Evolutionary conservation across 2,113 vertebrate genomes (phyloP), one percentile per base, ranked within the genome.

Genomic region (Rafetus swinhoei): DNA sequence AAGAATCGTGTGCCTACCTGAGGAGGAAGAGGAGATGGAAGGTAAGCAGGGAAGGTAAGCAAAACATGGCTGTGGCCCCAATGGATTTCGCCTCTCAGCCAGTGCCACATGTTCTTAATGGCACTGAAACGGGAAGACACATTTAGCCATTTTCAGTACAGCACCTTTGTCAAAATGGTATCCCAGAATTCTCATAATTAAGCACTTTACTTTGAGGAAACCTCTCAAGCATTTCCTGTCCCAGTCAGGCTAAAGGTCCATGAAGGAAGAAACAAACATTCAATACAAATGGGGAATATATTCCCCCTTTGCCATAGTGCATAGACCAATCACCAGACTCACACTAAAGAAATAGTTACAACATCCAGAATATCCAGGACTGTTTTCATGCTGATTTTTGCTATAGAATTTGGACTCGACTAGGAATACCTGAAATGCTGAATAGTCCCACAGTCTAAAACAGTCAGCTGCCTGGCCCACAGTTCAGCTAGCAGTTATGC

Each of bases 11-110:
- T 0, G 0, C 15, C 4, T 29, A 7, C 56, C 52, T 87, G 35
- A 13, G 2, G 27, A 79, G 16, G 14, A 94, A 86, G 16, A 93
- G 84, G 91, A 94, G 84, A 86, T 85, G 87, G 82, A 54, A 54
- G 53, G 14, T 54, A 54, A 54, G 53, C 94, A 93, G 35, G 82
- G 87, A 89, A 96, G 96, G 35, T 0, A 1, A 62, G 24, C 2
- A 52, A 39, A 86, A 52, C 6, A 13, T 0, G 0, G 9, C 24
- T 35, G 11, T 62, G 56, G 60, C 15, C 2, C 1, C 32, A 74
- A 24, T 13, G 3, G 86, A 3, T 45, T 24, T 35, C 9, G 5
- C 50, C 60, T 27, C 62, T 69, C 16, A 35, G 16, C 4, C 16
- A 72, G 32, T 18, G n/a, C 16, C 0, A 0, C 12, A 54, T 45